Evolutionary conservation across 2,888 invertebrate genomes (phyloP).

Genomic region (Entomobrya multifasciata): DNA sequence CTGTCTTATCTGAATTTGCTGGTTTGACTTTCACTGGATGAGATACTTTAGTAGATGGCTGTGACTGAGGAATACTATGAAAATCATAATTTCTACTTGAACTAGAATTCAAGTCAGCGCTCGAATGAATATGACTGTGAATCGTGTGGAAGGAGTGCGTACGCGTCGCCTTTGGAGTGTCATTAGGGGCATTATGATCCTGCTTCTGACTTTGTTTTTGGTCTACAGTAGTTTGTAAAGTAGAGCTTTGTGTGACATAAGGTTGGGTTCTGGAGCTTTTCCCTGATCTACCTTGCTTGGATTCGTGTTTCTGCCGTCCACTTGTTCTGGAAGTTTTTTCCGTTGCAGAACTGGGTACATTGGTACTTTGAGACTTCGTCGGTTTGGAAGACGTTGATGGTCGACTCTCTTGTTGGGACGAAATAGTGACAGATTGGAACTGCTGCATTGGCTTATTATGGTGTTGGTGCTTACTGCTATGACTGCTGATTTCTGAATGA

Average conservation of each 20-base stretch:
- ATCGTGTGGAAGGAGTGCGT: constrained; percentile 14
- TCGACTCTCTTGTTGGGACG: not conserved
- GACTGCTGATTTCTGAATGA: no score
- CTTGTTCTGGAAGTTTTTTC: constrained; percentile 39
- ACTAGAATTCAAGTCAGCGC: not conserved
- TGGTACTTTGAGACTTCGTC: not conserved
- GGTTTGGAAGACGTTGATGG: no score
- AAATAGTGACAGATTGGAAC: not conserved
- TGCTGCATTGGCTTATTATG: not conserved
- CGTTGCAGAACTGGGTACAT: not conserved
- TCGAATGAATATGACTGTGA: constrained; percentile 1
- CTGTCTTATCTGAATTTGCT: not conserved
- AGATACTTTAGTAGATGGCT: not conserved
- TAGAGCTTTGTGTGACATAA: constrained; percentile 22
- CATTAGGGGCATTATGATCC: not conserved
- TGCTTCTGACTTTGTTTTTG: not conserved
- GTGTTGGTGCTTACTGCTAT: constrained; percentile 1
- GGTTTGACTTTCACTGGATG: not conserved
- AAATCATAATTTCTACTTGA: not conserved
- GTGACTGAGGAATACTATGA: constrained; percentile 13
- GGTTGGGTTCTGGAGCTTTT: constrained; percentile 61
- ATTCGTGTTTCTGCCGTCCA: constrained; percentile 41
- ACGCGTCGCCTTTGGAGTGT: not conserved
- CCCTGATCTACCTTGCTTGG: constrained; percentile 27
- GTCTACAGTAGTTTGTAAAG: not conserved